These are phyloP conservation scores for Drosophila lini DNA, from an alignment of 1,140 invertebrate species.

Conservation along the genomic window DNA sequence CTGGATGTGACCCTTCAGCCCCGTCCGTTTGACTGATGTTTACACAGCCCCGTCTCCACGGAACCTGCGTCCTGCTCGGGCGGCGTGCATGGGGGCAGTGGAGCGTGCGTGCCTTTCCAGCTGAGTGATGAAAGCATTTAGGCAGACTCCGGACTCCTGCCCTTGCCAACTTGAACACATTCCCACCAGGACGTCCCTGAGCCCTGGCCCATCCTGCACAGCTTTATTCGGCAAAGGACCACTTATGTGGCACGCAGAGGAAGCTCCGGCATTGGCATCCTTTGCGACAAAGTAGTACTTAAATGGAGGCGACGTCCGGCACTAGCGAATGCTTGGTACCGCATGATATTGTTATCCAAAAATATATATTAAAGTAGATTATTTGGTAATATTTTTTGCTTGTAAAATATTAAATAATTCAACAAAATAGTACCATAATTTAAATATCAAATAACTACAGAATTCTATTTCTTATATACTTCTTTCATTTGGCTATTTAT, in stretches of 20 bases:
- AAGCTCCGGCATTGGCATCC: slow-evolving; percentile 46
- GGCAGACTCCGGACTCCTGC: slow-evolving; percentile 45
- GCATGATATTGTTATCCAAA: not conserved
- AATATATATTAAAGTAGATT: not conserved
- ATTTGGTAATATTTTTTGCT: not conserved
- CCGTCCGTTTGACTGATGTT: slow-evolving; percentile 9
- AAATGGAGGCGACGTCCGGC: not conserved
- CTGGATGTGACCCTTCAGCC: slow-evolving; percentile 26
- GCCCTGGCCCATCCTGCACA: not conserved
- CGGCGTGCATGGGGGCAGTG: slow-evolving; percentile 55
- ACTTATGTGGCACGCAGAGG: slow-evolving; percentile 58
- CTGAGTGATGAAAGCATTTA: slow-evolving; percentile 80
- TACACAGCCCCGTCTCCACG: slow-evolving; percentile 7
- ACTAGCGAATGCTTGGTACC: slow-evolving; percentile 2
- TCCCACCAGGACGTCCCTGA: not conserved
- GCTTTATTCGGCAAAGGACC: slow-evolving; percentile 54
- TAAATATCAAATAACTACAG: not conserved
- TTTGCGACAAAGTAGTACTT: slow-evolving; percentile 24
- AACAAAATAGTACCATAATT: not conserved
- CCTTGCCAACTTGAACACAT: not conserved
- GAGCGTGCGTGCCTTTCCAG: slow-evolving; percentile 74
- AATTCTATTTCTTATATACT: no score
- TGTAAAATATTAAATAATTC: not conserved
- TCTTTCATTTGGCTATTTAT: no score
- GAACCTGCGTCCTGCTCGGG: slow-evolving; percentile 13